Evolutionary conservation across 2,797 vertebrate species (phyloP).

Genomic region (Cheirogaleus major): DNA sequence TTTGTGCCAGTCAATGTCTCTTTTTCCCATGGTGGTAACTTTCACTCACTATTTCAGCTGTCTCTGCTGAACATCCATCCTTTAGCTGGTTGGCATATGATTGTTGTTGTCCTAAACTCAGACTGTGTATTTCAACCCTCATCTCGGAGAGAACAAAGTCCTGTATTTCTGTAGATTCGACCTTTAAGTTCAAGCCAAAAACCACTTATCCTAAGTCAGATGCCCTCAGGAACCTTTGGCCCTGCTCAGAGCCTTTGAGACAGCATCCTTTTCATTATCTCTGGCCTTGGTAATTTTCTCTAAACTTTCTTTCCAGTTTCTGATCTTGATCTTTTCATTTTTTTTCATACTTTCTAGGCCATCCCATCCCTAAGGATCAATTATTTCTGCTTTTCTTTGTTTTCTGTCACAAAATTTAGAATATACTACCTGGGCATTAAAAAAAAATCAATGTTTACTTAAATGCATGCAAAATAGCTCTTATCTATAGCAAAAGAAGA

Average conservation of each 20-base stretch:
- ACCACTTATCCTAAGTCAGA: background rate
- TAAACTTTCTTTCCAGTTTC: background rate
- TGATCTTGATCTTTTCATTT: background rate
- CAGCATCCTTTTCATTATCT: background rate
- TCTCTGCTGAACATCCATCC: background rate
- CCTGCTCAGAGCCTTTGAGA: background rate
- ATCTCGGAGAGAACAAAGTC: background rate
- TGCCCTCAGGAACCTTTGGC: background rate
- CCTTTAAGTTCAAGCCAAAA: background rate
- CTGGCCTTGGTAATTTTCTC: background rate
- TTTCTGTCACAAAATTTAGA: constrained; percentile 35
- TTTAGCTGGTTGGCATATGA: background rate
- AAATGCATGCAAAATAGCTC: background rate
- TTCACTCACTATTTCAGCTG: background rate
- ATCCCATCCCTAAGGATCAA: background rate
- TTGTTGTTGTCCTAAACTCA: background rate
- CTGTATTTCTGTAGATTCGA: background rate
- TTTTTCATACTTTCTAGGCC: background rate
- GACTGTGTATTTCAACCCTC: background rate
- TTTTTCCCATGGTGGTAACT: background rate
- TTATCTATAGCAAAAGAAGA: background rate
- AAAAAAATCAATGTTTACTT: constrained; percentile 33
- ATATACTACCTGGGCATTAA: background rate
- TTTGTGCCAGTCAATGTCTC: background rate
- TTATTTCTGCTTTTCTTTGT: constrained; percentile 49